Conservation (phyloP, 2,888 invertebrate species). For the Octonoba sinensis region DNA sequence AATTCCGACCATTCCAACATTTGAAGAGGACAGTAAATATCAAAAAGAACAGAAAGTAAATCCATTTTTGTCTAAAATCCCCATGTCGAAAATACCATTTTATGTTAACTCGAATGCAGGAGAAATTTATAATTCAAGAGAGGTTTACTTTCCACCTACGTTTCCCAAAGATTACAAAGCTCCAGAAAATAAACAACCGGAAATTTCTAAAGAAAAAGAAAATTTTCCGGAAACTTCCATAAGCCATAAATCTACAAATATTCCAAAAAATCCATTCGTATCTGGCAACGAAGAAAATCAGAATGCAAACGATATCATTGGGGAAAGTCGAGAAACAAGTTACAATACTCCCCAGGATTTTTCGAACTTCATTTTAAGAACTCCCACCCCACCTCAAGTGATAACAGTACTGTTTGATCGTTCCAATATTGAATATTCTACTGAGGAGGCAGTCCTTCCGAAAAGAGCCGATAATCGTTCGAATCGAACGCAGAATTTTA, state of each 20-base stretch:
- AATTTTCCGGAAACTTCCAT: background rate
- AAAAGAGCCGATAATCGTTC: background rate
- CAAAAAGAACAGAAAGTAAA: background rate
- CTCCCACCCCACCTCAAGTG: conserved; percentile 29
- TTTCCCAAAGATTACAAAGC: background rate
- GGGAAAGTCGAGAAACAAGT: background rate
- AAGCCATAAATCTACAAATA: background rate
- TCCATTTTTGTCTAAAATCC: background rate
- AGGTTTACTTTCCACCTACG: too few species aligned
- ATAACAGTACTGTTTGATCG: conserved; percentile 17
- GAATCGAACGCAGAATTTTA: conserved; percentile 31
- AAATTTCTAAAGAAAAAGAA: background rate
- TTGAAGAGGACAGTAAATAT: background rate
- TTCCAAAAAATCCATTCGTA: background rate
- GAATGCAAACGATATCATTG: background rate
- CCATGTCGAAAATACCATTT: too few species aligned
- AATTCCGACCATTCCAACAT: background rate
- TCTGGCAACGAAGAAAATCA: background rate
- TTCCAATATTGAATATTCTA: background rate
- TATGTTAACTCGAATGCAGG: too few species aligned
- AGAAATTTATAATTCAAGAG: too few species aligned
- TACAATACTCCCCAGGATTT: conserved; percentile 4
- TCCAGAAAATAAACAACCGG: background rate
- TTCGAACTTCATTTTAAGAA: background rate
- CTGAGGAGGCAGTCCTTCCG: background rate